Evolutionary conservation across 2,888 invertebrate species (phyloP).

Genomic region (Orthosia gothica): DNA sequence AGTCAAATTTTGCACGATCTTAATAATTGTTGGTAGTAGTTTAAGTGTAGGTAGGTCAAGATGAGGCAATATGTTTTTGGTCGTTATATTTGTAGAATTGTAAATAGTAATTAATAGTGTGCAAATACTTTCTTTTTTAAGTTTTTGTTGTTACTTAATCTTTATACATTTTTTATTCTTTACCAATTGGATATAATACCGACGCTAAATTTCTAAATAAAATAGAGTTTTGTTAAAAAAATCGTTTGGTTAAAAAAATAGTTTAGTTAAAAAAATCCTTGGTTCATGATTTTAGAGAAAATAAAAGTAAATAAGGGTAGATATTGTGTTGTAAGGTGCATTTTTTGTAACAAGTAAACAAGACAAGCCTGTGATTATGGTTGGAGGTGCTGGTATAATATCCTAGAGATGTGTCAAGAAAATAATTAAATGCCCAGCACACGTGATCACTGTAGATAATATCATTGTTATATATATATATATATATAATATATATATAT

Average conservation of each 20-base stretch:
- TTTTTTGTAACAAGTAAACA: slow-evolving; percentile 36
- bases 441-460: slow-evolving; percentile 34
- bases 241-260: not conserved
- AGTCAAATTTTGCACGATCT: not conserved
- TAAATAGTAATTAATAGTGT: not conserved
- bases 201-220: not conserved
- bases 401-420: slow-evolving; percentile 44
- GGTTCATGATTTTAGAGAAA: not conserved
- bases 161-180: not conserved
- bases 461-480: no score
- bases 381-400: slow-evolving; percentile 41
- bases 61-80: not conserved
- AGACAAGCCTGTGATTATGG: slow-evolving; percentile 42
- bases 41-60: not conserved
- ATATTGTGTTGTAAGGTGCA: slow-evolving; percentile 18
- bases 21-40: not conserved
- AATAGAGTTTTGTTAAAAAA: not conserved
- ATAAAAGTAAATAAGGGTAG: not conserved
- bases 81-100: not conserved
- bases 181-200: not conserved
- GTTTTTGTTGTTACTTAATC: not conserved
- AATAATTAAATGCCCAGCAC: slow-evolving; percentile 35
- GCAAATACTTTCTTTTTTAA: not conserved
- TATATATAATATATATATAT: no score
- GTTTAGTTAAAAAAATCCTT: no score